These are phyloP conservation scores for Leucosticte australis DNA, from an alignment of 2,113 vertebrate species.

Conservation along the genomic window DNA sequence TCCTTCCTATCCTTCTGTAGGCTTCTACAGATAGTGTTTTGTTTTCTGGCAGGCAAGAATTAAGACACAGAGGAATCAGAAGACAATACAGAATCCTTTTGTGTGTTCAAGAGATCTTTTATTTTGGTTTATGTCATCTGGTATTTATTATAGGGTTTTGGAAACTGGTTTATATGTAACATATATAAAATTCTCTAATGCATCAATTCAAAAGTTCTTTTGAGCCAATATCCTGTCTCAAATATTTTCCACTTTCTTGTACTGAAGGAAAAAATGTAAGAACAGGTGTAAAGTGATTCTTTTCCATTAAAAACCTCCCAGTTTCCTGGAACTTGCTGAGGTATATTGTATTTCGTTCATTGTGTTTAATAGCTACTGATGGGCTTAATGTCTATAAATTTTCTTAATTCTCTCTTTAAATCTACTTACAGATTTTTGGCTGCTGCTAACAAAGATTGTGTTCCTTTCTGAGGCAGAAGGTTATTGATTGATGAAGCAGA, in stretches of 20 bases:
- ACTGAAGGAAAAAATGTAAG: background rate
- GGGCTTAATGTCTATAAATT: background rate
- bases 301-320: background rate
- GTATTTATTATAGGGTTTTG: background rate
- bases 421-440: background rate
- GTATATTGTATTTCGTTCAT: background rate
- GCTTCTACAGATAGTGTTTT: background rate
- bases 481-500: background rate
- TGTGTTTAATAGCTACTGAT: background rate
- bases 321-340: background rate
- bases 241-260: background rate
- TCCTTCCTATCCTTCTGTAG: background rate
- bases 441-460: background rate
- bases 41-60: background rate
- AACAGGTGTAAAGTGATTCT: slow-evolving; percentile 7
- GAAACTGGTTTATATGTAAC: background rate
- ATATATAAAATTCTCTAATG: background rate
- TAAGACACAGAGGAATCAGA: background rate
- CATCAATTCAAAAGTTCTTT: background rate
- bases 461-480: background rate
- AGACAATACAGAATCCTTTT: background rate
- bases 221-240: background rate
- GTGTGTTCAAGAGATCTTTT: background rate
- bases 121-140: background rate
- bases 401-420: background rate